Conservation (phyloP, 2,888 invertebrate genomes). For the Agriopis aurantiaria region DNA sequence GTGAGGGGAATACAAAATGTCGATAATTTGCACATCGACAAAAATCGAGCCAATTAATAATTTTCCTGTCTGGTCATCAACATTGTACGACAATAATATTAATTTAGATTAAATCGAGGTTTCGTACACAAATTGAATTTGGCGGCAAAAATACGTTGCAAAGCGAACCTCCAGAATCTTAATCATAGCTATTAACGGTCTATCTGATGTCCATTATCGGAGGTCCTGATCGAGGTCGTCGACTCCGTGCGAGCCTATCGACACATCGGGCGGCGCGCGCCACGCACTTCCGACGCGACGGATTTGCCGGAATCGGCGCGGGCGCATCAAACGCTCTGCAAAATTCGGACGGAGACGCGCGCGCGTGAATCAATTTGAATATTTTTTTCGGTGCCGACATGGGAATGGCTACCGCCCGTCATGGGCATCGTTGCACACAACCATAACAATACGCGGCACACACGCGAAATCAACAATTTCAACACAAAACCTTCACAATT, state of each 20-base stretch:
- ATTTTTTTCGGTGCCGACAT: constrained; percentile 81
- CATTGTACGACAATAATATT: constrained; percentile 3
- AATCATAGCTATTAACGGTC: constrained; percentile 72
- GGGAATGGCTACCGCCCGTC: constrained; percentile 71
- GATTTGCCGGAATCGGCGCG: constrained; percentile 86
- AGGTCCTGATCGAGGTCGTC: constrained; percentile 80
- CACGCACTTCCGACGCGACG: constrained; percentile 86
- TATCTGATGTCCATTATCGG: constrained; percentile 71
- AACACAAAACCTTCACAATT: constrained; percentile 66
- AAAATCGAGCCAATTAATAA: constrained; percentile 44
- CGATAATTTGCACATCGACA: constrained; percentile 70
- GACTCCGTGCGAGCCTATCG: constrained; percentile 80
- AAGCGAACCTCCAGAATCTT: constrained; percentile 47
- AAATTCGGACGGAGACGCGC: constrained; percentile 83
- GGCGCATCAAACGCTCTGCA: constrained; percentile 84
- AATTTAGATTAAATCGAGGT: constrained; percentile 3
- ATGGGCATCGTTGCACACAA: constrained; percentile 54
- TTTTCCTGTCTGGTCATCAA: constrained; percentile 34
- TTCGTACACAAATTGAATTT: constrained; percentile 1
- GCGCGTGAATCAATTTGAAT: constrained; percentile 86
- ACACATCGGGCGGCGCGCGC: constrained; percentile 79
- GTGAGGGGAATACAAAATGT: constrained; percentile 82
- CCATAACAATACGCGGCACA: constrained; percentile 52
- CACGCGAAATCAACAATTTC: constrained; percentile 46
- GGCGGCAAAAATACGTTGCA: constrained; percentile 3